A percentile compares a stretch with the other conserved stretches of the same genome.
phyloP scores from a whole-genome alignment of 2,888 invertebrate species.

The Andrena trimmerana region DNA sequence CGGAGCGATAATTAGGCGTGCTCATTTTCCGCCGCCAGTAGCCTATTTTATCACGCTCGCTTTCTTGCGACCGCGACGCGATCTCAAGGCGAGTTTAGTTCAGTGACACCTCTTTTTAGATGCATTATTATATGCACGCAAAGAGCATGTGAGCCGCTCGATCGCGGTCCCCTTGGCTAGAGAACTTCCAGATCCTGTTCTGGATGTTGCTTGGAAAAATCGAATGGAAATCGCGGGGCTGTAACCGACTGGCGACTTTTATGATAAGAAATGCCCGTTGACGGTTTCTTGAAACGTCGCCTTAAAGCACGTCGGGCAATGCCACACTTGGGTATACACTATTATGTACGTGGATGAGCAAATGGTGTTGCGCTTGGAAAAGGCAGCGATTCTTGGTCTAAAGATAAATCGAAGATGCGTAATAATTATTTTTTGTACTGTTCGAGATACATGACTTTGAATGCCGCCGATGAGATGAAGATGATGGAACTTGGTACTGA shows the following conservation, averaged over 20 bases:
- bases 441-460: too few relatives aligned
- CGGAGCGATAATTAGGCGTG: constrained; percentile 25
- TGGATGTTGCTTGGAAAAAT: constrained; percentile 51
- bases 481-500: too few relatives aligned
- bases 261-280: constrained; percentile 26
- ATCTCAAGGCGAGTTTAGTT: constrained; percentile 62
- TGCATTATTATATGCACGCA: constrained; percentile 62
- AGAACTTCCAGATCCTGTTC: constrained; percentile 56
- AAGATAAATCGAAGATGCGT: too few relatives aligned
- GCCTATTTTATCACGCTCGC: constrained; percentile 61
- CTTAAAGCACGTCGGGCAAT: neutral
- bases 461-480: too few relatives aligned
- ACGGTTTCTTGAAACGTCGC: neutral
- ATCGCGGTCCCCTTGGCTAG: constrained; percentile 19
- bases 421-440: too few relatives aligned
- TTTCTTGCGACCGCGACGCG: constrained; percentile 56
- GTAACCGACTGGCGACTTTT: constrained; percentile 23
- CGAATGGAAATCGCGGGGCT: neutral
- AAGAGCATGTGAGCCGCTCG: constrained; percentile 30
- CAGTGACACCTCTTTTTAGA: constrained; percentile 64
- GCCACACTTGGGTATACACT: neutral
- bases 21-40: constrained; percentile 53
- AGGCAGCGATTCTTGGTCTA: too few relatives aligned
- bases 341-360: neutral
- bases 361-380: too few relatives aligned